Evolutionary conservation across 1,140 invertebrate species (phyloP).

Genomic region (Calycopis cecrops): DNA sequence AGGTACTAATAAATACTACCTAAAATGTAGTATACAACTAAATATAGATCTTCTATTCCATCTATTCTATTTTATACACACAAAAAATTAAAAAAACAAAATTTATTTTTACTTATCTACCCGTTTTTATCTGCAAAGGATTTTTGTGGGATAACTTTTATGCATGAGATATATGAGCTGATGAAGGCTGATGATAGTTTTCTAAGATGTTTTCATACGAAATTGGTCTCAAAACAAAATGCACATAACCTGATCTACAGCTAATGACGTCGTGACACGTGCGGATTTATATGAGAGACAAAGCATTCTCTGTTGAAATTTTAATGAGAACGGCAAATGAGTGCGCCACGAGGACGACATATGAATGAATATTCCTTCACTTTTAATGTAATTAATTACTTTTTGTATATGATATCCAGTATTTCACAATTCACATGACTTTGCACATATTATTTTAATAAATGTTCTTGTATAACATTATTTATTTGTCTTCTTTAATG

Average conservation of each 20-base stretch:
- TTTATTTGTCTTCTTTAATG: too few species aligned
- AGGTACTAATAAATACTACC: too few species aligned
- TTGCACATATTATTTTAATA: slow-evolving; percentile 4
- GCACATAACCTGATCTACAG: slow-evolving; percentile 25
- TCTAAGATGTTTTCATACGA: neutral
- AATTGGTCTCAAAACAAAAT: slow-evolving; percentile 2
- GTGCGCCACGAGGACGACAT: slow-evolving; percentile 20
- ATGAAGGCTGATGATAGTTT: too few species aligned
- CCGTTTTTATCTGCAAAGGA: too few species aligned
- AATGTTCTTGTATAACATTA: neutral
- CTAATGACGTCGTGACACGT: slow-evolving; percentile 35
- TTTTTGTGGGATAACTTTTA: too few species aligned
- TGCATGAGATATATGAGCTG: too few species aligned
- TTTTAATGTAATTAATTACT: slow-evolving; percentile 12
- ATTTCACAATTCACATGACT: neutral
- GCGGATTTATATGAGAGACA: slow-evolving; percentile 27
- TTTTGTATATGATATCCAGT: slow-evolving; percentile 4
- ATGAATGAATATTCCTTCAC: slow-evolving; percentile 9
- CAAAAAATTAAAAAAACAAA: too few species aligned
- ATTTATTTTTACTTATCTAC: too few species aligned
- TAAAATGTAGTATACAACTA: too few species aligned
- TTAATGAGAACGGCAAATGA: slow-evolving; percentile 37
- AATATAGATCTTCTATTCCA: too few species aligned
- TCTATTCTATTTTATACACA: too few species aligned
- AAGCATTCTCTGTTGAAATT: slow-evolving; percentile 31